A percentile compares a stretch with the other conserved stretches of the same genome.
Conservation (phyloP, 2,888 invertebrate genomes). For the Conomelus anceps region DNA sequence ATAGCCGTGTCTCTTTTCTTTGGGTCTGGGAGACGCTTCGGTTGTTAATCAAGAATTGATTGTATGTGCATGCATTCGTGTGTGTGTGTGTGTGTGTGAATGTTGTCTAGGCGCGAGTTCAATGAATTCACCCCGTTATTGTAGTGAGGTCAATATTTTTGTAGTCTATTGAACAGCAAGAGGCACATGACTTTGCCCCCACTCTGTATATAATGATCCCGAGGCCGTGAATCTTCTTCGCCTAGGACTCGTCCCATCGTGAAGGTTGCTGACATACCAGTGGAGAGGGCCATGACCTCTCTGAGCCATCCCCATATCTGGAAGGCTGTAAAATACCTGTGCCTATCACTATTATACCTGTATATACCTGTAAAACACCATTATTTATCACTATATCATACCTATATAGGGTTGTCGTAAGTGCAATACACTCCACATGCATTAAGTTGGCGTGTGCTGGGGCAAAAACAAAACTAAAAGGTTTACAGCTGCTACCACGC, state of each 20-base stretch:
- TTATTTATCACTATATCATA: background rate
- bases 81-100: too few species aligned
- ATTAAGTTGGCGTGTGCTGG: background rate
- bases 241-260: background rate
- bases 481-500: background rate
- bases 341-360: background rate
- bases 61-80: background rate
- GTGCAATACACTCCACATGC: background rate
- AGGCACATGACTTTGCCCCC: too few species aligned
- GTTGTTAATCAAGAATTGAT: background rate
- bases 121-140: background rate
- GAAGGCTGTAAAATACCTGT: background rate
- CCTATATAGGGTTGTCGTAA: background rate
- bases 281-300: background rate
- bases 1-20: constrained; percentile 7
- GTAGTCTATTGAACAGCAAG: too few species aligned
- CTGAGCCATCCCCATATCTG: background rate
- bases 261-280: background rate
- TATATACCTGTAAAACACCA: background rate
- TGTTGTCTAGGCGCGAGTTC: too few species aligned
- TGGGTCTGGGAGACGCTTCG: background rate
- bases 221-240: background rate
- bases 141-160: background rate
- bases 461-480: background rate
- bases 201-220: background rate